These are phyloP conservation scores for Nomada goodeniana DNA, from an alignment of 2,888 invertebrate genomes.

Conservation along the genomic window DNA sequence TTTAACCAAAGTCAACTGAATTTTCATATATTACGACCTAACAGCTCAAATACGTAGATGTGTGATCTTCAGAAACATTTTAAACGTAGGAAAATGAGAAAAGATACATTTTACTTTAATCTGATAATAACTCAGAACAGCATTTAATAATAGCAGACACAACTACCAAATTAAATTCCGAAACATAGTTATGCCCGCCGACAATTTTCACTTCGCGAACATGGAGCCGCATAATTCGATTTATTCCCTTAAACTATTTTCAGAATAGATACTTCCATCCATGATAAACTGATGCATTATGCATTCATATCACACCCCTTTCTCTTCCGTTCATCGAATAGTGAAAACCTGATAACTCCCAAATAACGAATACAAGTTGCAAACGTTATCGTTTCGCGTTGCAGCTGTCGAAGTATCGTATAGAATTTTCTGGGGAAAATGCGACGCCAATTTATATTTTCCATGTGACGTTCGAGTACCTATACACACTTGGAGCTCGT, in stretches of 20 bases:
- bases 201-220: too few species aligned
- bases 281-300: not conserved
- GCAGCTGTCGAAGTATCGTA: not conserved
- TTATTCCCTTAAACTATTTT: not conserved
- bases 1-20: too few species aligned
- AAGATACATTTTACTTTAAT: too few species aligned
- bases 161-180: too few species aligned
- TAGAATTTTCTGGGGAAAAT: not conserved
- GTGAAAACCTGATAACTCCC: not conserved
- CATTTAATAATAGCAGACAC: too few species aligned
- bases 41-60: too few species aligned
- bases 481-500: constrained; percentile 20
- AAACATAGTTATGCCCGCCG: too few species aligned
- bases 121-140: too few species aligned
- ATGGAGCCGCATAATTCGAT: not conserved
- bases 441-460: constrained; percentile 29
- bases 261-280: not conserved
- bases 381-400: not conserved
- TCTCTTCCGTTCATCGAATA: not conserved
- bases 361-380: constrained; percentile 13
- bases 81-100: too few species aligned
- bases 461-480: constrained; percentile 3
- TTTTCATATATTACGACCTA: too few species aligned
- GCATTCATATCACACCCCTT: not conserved
- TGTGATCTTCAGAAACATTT: too few species aligned